Base-by-base conservation (phyloP, 2,797 vertebrate species). In the Acrocephalus scirpaceus region DNA sequence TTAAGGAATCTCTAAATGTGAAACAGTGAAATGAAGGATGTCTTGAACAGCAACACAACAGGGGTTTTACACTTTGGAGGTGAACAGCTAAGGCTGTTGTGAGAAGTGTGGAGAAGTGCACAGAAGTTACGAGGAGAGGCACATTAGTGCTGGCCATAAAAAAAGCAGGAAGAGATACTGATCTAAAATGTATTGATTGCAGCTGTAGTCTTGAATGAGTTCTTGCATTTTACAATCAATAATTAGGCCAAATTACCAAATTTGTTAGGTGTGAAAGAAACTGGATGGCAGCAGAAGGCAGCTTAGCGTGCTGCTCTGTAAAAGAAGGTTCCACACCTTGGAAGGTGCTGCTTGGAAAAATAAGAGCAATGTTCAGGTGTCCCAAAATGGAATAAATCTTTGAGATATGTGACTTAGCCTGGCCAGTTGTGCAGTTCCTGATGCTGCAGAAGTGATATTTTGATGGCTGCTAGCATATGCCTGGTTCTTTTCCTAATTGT, bases 121-220 rank as follows among this genome's bases (percentile, higher is more conserved):
- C 12, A 70, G 23, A 23, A 65, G 15, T 48, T 84, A 6, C 1
- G 34, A 73, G 53, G 57, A 92, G 73, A 42, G 79, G 40, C 13
- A 42, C 8, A 1, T 61, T 32, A 54, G 14, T 36, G 13, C 25
- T 92, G n/a, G 17, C n/a, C 0, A 3, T 54, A 48, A 34, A 64
- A 73, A 73, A 62, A 5, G 4, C 1, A 32, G 25, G 23, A 69
- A 36, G 25, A 53, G 11, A 3, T 22, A 16, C 0, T 1, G 13
- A 11, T 64, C 36, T 27, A 23, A 67, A 45, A 26, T 29, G 6
- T 4, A 8, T 45, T 57, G 54, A 61, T 70, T 93, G 16, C n/a
- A 81, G 18, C 66, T 42, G 13, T 47, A 36, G 27, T 65, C 48
- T 48, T 73, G 44, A 76, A 27, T 27, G 74, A 92, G 18, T 82